These are phyloP conservation scores for Parazoanthus atlanticus DNA, from an alignment of 92 coral and sea anemone species.

Conservation along the genomic window DNA sequence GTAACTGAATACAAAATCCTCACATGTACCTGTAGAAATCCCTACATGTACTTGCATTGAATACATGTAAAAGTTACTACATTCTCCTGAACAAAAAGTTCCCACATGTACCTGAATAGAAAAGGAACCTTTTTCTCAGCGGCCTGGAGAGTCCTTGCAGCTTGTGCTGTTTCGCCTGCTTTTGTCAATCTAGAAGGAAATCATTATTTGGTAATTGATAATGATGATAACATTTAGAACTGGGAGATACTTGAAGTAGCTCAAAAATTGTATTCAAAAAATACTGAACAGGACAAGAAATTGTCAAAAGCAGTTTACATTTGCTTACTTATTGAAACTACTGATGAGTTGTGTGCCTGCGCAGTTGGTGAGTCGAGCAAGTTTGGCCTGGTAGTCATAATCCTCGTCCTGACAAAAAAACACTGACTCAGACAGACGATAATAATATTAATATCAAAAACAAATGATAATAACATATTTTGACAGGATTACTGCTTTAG, in stretches of 20 bases:
- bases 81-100: slow-evolving; percentile 71
- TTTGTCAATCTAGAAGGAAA: slow-evolving; percentile 65
- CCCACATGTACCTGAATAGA: slow-evolving; percentile 71
- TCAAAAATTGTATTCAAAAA: not conserved
- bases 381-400: slow-evolving; percentile 86
- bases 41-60: slow-evolving; percentile 62
- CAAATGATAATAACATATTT: too few species aligned
- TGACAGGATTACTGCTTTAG: too few species aligned
- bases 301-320: not conserved
- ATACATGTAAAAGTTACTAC: slow-evolving; percentile 44
- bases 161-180: slow-evolving; percentile 76
- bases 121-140: slow-evolving; percentile 80
- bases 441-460: too few species aligned
- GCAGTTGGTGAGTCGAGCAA: slow-evolving; percentile 79
- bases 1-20: too few species aligned
- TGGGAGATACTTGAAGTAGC: too few species aligned
- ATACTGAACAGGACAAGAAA: not conserved
- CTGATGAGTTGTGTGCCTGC: slow-evolving; percentile 85
- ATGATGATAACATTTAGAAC: too few species aligned
- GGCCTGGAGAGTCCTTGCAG: slow-evolving; percentile 65
- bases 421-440: not conserved
- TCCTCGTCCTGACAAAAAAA: slow-evolving; percentile 76
- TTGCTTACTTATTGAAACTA: slow-evolving; percentile 86
- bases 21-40: not conserved
- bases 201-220: not conserved